Evolutionary conservation across 2,113 vertebrate species (phyloP), one percentile per base, ranked within the genome.

Genomic region (Hemibagrus wyckioides): DNA sequence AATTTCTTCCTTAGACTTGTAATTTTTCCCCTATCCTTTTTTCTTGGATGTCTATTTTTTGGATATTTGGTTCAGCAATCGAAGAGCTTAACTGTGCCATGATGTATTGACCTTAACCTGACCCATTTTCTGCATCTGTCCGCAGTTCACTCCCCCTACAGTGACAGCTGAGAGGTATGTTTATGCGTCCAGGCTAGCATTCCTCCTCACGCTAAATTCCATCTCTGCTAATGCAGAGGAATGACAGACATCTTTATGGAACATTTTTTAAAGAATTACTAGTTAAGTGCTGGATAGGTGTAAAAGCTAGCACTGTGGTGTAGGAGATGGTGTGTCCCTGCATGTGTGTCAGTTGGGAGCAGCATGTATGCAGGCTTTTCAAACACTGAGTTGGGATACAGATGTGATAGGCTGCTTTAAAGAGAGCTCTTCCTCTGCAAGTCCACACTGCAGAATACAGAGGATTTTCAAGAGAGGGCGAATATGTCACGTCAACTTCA

Each of bases 221-320:
- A 80, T 39, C 63, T 77, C 36, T 28, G 7, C 52, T 88, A 61
- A 85, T 61, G 30, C 19, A 17, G 65, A 77, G 25, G 39, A 65
- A 65, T n/a, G n/a, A 30, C 33, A 33, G 23, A 48, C 65, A 76
- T 79, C 44, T 65, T 88, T 67, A 83, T 85, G 21, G 80, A 89
- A 83, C 33, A 65, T 59, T 57, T 61, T 59, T 67, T 61, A 39
- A 85, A 56, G 33, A 85, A 89, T 77, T 61, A 57, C 77, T 50
- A 33, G 69, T 5, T 39, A 56, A 76, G 80, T 85, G 57, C 83
- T 85, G 59, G 41, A 30, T 87, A 77, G 61, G 83, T 13, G 77
- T 65, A 75, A 54, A 82, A 54, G 36, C 50, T 36, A 8, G 21
- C 41, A 61, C 52, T 36, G n/a, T 48, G 61, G 30, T 36, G n/a